A percentile compares a stretch with the other conserved stretches of the same genome.
phyloP scores from a whole-genome alignment of 2,797 vertebrate species.

The Siniperca undulata region DNA sequence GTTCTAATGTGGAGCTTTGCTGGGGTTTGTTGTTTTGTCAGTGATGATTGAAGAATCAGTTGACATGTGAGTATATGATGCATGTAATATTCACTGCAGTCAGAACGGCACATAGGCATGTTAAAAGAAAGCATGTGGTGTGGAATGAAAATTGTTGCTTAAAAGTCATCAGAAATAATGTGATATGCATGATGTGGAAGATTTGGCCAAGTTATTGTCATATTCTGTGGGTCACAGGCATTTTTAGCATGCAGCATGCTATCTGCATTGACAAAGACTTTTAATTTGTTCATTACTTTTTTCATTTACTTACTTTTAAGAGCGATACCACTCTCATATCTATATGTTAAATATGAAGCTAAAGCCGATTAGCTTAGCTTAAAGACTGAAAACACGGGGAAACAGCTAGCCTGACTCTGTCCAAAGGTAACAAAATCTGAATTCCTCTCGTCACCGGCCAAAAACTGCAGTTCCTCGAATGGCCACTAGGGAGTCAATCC shows the following conservation, averaged over 20 bases:
- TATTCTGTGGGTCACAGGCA: slow-evolving; percentile 12
- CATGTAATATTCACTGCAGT: slow-evolving; percentile 56
- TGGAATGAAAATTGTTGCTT: slow-evolving; percentile 3
- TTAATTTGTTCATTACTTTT: neutral
- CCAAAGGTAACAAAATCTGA: no score
- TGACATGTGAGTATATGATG: slow-evolving; percentile 70
- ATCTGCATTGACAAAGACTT: neutral
- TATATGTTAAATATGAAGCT: neutral
- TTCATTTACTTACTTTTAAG: neutral
- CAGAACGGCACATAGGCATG: slow-evolving; percentile 56
- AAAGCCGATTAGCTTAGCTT: neutral
- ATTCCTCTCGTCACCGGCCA: no score
- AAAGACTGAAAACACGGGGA: no score
- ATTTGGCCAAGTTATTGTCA: neutral
- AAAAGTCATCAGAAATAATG: neutral
- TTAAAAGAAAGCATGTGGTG: slow-evolving; percentile 23
- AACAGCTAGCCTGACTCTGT: no score
- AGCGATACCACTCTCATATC: neutral
- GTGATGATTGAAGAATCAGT: slow-evolving; percentile 71
- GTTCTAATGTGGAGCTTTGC: slow-evolving; percentile 78
- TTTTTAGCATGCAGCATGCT: slow-evolving; percentile 49
- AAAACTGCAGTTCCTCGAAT: no score
- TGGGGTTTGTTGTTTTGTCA: slow-evolving; percentile 82
- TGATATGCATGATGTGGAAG: slow-evolving; percentile 43
- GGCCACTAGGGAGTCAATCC: no score